Percentiles rank a stretch among this genome's conserved stretches.
phyloP scores from a whole-genome alignment of 2,888 invertebrate species.

The Geotrupes spiniger region DNA sequence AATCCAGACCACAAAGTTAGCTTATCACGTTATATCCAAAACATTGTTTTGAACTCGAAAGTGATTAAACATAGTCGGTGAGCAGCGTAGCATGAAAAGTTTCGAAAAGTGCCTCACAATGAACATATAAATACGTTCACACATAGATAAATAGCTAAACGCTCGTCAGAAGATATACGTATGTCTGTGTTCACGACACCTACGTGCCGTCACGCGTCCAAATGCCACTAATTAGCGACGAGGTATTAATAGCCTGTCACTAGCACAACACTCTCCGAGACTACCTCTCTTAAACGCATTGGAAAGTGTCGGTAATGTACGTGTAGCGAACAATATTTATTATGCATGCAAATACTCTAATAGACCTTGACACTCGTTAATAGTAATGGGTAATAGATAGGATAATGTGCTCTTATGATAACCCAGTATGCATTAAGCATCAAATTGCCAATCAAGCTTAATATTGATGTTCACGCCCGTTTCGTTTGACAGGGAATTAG shows the following conservation, averaged over 20 bases:
- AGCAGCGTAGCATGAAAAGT: background rate
- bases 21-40: too few relatives aligned
- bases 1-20: too few relatives aligned
- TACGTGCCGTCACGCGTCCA: constrained; percentile 16
- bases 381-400: constrained; percentile 8
- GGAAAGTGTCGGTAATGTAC: constrained; percentile 7
- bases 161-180: constrained; percentile 12
- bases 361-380: constrained; percentile 7
- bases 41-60: too few relatives aligned
- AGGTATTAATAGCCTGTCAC: constrained; percentile 27
- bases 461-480: too few relatives aligned
- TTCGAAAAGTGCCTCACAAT: constrained; percentile 1
- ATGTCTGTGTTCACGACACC: constrained; percentile 7
- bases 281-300: constrained; percentile 6
- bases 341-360: constrained; percentile 1
- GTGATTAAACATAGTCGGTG: too few relatives aligned
- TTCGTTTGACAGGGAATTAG: too few relatives aligned
- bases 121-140: constrained; percentile 11
- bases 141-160: constrained; percentile 12
- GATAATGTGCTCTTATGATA: constrained; percentile 5
- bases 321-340: constrained; percentile 7
- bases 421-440: background rate
- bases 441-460: constrained; percentile 3
- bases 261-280: constrained; percentile 17
- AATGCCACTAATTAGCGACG: constrained; percentile 22